These are phyloP conservation scores for Rhinophrynus dorsalis DNA, from an alignment of 2,797 vertebrate genomes.

Conservation along the genomic window DNA sequence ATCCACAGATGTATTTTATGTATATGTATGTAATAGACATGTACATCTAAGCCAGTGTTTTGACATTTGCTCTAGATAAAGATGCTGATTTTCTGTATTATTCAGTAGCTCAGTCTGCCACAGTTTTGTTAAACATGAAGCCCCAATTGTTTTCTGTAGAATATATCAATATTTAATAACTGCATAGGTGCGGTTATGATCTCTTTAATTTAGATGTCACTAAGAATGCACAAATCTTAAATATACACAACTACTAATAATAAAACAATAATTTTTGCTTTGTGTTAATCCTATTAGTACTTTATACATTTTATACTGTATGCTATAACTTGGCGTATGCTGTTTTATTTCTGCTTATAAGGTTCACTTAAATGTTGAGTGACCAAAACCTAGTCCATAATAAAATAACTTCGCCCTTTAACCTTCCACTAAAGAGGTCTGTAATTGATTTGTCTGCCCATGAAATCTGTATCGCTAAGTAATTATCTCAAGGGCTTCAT, in stretches of 20 bases:
- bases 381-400: not conserved
- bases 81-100: conserved; percentile 48
- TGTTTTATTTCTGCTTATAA: not conserved
- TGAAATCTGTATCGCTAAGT: no score
- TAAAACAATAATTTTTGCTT: not conserved
- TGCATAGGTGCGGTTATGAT: conserved; percentile 38
- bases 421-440: no score
- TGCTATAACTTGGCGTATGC: not conserved
- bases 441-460: no score
- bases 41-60: conserved; percentile 49
- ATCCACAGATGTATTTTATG: conserved; percentile 44
- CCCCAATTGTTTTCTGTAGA: conserved; percentile 39
- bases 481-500: no score
- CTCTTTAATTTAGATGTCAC: conserved; percentile 40
- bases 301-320: not conserved
- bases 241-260: not conserved
- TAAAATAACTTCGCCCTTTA: no score
- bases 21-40: conserved; percentile 46
- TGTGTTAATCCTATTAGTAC: not conserved
- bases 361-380: not conserved
- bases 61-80: conserved; percentile 49
- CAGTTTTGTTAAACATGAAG: conserved; percentile 47
- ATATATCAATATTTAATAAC: conserved; percentile 49
- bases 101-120: conserved; percentile 47
- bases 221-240: conserved; percentile 16